Conservation (phyloP, 2,113 vertebrate species). For the Tragelaphus buxtoni region DNA sequence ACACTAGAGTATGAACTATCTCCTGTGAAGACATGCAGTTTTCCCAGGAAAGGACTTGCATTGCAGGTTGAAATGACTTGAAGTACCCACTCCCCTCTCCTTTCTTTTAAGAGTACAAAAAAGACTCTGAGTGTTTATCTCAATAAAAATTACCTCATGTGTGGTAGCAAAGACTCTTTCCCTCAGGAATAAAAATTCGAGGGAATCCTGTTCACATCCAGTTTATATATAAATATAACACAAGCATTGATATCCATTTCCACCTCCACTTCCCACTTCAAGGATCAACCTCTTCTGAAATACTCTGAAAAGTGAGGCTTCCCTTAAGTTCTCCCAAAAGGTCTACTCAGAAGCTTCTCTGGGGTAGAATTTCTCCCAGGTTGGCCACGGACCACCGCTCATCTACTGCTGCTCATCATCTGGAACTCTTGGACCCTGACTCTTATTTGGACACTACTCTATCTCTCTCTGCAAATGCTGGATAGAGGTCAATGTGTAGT, state of each 20-base stretch:
- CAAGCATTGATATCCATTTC: neutral
- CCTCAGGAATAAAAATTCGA: neutral
- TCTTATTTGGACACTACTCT: neutral
- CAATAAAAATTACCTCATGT: neutral
- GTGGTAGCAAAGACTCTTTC: neutral
- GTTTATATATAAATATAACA: neutral
- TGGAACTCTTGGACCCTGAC: neutral
- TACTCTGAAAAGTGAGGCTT: neutral
- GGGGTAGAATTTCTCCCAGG: neutral
- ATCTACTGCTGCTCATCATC: neutral
- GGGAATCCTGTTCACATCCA: neutral
- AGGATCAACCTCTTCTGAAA: neutral
- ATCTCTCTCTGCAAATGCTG: neutral
- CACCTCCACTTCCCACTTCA: neutral
- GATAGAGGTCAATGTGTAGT: neutral
- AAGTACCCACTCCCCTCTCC: neutral
- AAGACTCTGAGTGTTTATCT: neutral
- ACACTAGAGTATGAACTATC: neutral
- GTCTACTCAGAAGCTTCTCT: neutral
- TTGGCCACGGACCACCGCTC: fast-evolving
- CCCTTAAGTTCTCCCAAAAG: neutral
- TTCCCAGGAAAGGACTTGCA: neutral
- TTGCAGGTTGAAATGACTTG: neutral
- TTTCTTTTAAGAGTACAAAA: neutral
- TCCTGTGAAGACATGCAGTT: neutral